These are phyloP conservation scores for Iselma pallidipennis DNA, from an alignment of 2,888 invertebrate genomes.

Conservation along the genomic window DNA sequence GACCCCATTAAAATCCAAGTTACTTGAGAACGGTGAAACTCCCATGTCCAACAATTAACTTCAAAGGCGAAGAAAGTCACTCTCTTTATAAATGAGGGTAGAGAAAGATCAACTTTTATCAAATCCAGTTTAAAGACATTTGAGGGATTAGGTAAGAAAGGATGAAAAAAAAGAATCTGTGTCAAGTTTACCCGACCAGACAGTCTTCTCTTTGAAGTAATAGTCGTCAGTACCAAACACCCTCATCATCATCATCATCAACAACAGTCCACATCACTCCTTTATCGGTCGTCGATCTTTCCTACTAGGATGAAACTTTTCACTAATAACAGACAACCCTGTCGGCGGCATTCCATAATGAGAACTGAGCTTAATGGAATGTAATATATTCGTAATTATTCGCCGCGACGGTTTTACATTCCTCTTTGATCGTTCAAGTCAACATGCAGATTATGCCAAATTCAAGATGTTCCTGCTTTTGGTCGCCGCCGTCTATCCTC, in stretches of 20 bases:
- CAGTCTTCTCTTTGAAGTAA: not conserved
- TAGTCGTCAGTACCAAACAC: too few species aligned
- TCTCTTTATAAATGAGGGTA: not conserved
- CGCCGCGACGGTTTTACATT: constrained; percentile 34
- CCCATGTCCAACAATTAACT: not conserved
- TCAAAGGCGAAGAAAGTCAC: not conserved
- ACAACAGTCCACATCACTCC: not conserved
- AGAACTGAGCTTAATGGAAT: constrained; percentile 39
- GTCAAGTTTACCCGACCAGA: too few species aligned
- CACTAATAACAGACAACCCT: constrained; percentile 35
- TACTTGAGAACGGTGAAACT: too few species aligned
- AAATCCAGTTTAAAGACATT: too few species aligned
- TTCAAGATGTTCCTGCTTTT: constrained; percentile 22
- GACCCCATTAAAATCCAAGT: not conserved
- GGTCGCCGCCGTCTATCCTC: constrained; percentile 14
- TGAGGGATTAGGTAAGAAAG: too few species aligned
- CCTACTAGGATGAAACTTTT: not conserved
- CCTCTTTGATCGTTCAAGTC: constrained; percentile 39
- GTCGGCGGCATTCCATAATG: constrained; percentile 38
- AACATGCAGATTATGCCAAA: constrained; percentile 31
- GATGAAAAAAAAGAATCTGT: too few species aligned
- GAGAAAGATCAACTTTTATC: too few species aligned
- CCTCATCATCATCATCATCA: not conserved
- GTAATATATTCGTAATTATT: constrained; percentile 45
- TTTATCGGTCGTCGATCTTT: too few species aligned